Evolutionary conservation across 2,113 vertebrate genomes (phyloP).

Genomic region (Aix galericulata): DNA sequence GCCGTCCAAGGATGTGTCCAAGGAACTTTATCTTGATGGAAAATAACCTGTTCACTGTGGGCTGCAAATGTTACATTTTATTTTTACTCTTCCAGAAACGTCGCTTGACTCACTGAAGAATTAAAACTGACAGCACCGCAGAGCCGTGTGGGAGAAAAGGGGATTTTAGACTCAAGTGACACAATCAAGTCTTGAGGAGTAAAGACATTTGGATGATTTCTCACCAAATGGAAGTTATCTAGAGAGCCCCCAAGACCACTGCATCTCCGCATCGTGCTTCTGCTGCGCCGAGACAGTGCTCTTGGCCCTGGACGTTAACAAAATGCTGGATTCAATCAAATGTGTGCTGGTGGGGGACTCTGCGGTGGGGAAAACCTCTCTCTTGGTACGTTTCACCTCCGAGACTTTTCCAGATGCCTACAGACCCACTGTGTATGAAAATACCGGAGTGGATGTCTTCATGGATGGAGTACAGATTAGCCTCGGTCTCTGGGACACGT

Average conservation of each 20-base stretch:
- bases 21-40: neutral
- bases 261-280: neutral
- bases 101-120: constrained; percentile 14
- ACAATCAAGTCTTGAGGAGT: neutral
- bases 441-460: constrained; percentile 93
- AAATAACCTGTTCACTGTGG: neutral
- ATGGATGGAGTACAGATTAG: constrained; percentile 95
- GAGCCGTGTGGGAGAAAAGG: neutral
- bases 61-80: constrained; percentile 12
- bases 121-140: neutral
- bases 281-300: fast-evolving
- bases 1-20: neutral
- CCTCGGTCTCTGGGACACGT: constrained; percentile 95
- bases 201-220: neutral
- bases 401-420: constrained; percentile 95
- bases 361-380: constrained; percentile 92
- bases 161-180: constrained; percentile 10
- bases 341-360: constrained; percentile 95
- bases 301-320: neutral
- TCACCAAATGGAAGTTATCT: constrained; percentile 46
- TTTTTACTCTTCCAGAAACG: constrained; percentile 51
- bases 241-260: neutral
- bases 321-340: constrained; percentile 87
- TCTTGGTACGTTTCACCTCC: constrained; percentile 93
- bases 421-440: constrained; percentile 95